Conservation (phyloP, 2,888 invertebrate species). For the Auanema freiburgensis region DNA sequence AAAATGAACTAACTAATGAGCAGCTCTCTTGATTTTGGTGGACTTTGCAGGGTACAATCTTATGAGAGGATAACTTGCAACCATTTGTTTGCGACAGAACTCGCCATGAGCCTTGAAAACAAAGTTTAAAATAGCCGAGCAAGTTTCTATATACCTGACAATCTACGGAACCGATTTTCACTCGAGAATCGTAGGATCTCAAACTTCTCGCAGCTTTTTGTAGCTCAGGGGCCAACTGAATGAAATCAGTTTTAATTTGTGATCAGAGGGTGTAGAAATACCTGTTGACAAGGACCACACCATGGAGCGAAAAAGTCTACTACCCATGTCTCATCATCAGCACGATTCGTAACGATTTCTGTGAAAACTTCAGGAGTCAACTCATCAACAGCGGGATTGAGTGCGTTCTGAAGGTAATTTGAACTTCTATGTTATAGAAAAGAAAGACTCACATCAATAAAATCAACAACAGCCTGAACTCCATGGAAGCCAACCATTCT, state of each 20-base stretch:
- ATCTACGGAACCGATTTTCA: slow-evolving; percentile 70
- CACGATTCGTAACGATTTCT: slow-evolving; percentile 69
- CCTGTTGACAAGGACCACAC: slow-evolving; percentile 77
- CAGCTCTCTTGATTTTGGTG: slow-evolving; percentile 27
- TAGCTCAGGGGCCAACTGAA: slow-evolving; percentile 73
- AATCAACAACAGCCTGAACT: slow-evolving; percentile 72
- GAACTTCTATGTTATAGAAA: not conserved
- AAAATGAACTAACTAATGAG: slow-evolving; percentile 32
- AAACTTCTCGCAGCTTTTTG: slow-evolving; percentile 70
- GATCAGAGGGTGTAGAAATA: slow-evolving; percentile 61
- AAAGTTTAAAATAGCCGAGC: not conserved
- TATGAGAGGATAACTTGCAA: slow-evolving; percentile 75
- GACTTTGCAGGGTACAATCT: slow-evolving; percentile 73
- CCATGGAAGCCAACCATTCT: slow-evolving; percentile 70
- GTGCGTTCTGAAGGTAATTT: slow-evolving; percentile 45
- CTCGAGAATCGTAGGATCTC: slow-evolving; percentile 28
- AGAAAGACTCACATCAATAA: slow-evolving; percentile 69
- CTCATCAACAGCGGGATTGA: slow-evolving; percentile 70
- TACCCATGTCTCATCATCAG: slow-evolving; percentile 72
- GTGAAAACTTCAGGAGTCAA: slow-evolving; percentile 71
- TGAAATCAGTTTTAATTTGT: not conserved
- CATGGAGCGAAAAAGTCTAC: slow-evolving; percentile 78
- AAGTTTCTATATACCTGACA: slow-evolving; percentile 68
- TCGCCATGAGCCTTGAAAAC: slow-evolving; percentile 65
- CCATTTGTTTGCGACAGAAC: slow-evolving; percentile 71